Evolutionary conservation across 2,797 vertebrate genomes (phyloP).

Genomic region (Ispidina lecontei): DNA sequence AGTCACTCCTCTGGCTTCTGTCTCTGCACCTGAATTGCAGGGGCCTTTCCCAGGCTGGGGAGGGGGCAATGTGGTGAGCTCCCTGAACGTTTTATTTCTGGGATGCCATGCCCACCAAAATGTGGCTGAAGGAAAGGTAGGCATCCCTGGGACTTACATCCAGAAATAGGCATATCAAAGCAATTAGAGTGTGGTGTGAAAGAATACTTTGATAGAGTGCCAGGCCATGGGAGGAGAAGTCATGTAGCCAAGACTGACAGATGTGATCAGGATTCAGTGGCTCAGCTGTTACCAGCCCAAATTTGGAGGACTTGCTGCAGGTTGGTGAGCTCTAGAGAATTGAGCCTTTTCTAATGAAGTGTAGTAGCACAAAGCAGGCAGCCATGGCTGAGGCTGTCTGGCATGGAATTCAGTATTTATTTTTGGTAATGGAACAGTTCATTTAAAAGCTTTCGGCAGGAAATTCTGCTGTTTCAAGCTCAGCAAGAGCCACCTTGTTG

Average conservation of each 20-base stretch:
- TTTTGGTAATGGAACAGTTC: constrained; percentile 60
- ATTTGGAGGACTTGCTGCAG: constrained; percentile 57
- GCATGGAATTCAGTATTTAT: constrained; percentile 67
- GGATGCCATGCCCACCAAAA: not conserved
- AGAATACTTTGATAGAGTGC: constrained; percentile 26
- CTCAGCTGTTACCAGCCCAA: constrained; percentile 58
- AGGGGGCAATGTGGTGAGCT: not conserved
- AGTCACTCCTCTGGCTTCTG: constrained; percentile 7
- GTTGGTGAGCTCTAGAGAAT: constrained; percentile 67
- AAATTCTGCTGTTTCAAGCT: constrained; percentile 52
- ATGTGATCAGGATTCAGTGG: constrained; percentile 56
- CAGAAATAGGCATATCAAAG: constrained; percentile 6
- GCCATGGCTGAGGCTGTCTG: constrained; percentile 28
- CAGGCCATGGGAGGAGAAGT: constrained; percentile 44
- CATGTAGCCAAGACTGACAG: constrained; percentile 52
- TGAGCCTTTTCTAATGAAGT: constrained; percentile 58
- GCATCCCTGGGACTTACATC: not conserved
- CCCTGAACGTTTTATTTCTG: not conserved
- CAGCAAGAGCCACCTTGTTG: not conserved
- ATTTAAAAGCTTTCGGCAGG: constrained; percentile 58
- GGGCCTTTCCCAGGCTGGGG: not conserved
- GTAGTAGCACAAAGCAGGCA: constrained; percentile 53
- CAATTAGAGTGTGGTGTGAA: constrained; percentile 5
- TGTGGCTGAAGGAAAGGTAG: not conserved
- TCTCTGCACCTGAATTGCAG: not conserved